phyloP scores from a whole-genome alignment of 1,140 invertebrate species.

The Drosophila grimshawi region DNA sequence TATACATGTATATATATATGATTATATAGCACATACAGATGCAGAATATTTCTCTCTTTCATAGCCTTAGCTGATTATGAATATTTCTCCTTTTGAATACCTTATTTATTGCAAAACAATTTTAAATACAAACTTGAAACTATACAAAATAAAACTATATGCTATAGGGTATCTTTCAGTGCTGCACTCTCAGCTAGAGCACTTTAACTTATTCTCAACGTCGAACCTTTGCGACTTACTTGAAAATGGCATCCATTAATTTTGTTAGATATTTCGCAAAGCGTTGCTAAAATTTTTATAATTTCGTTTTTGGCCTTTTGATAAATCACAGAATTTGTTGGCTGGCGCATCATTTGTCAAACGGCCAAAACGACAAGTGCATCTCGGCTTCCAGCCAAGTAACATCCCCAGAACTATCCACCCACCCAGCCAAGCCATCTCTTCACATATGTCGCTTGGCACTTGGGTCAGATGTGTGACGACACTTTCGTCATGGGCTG shows the following conservation, averaged over 20 bases:
- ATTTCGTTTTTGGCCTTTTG: slow-evolving; percentile 72
- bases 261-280: slow-evolving; percentile 40
- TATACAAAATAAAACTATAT: background rate
- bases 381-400: slow-evolving; percentile 22
- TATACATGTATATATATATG: too few species aligned
- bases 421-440: slow-evolving; percentile 2
- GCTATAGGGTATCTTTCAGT: background rate
- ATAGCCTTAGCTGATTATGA: too few species aligned
- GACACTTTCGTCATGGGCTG: slow-evolving; percentile 73
- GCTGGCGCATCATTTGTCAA: slow-evolving; percentile 69
- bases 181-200: background rate
- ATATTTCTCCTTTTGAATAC: too few species aligned
- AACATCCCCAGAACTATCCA: slow-evolving; percentile 40
- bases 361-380: slow-evolving; percentile 26
- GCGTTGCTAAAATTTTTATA: slow-evolving; percentile 59
- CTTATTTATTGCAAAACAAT: too few species aligned
- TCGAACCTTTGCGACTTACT: background rate
- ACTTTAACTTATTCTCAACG: background rate
- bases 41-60: too few species aligned
- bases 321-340: slow-evolving; percentile 65
- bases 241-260: slow-evolving; percentile 65
- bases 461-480: slow-evolving; percentile 58
- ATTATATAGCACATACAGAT: too few species aligned
- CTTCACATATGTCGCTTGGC: slow-evolving; percentile 48
- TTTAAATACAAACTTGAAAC: too few species aligned